Evolutionary conservation across 2,113 vertebrate species (phyloP).

Genomic region (Rhombomys opimus): DNA sequence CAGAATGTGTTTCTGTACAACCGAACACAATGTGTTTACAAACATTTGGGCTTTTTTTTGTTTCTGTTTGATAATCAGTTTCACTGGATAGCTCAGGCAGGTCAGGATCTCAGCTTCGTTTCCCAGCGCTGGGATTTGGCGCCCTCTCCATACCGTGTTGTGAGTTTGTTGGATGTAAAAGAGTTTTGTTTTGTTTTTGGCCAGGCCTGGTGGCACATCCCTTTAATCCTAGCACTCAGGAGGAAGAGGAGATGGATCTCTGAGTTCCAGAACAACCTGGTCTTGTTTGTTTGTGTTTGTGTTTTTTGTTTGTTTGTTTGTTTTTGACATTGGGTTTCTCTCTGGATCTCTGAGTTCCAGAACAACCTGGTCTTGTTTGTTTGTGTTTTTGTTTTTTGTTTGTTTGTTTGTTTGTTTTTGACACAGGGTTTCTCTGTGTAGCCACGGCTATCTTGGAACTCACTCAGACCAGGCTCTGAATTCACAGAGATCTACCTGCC

Average conservation of each 20-base stretch:
- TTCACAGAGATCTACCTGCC: no score
- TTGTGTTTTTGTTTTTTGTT: no score
- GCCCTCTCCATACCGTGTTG: background rate
- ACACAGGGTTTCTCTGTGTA: no score
- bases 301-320: no score
- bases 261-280: background rate
- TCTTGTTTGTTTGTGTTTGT: no score
- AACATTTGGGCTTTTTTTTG: background rate
- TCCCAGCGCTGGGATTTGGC: no score
- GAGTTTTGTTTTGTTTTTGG: background rate
- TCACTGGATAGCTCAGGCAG: background rate
- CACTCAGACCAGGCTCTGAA: no score
- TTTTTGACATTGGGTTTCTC: no score
- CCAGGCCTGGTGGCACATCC: background rate
- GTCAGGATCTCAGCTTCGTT: background rate
- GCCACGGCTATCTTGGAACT: no score
- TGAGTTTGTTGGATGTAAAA: background rate
- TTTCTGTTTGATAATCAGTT: background rate
- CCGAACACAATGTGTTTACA: background rate
- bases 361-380: background rate
- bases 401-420: no score
- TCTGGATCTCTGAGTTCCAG: background rate
- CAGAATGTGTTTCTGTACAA: background rate
- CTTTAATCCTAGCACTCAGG: background rate
- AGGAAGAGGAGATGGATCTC: background rate